A percentile compares a stretch with the other conserved stretches of the same genome.
phyloP scores from a whole-genome alignment of 2,113 vertebrate species.

The Aptenodytes patagonicus region DNA sequence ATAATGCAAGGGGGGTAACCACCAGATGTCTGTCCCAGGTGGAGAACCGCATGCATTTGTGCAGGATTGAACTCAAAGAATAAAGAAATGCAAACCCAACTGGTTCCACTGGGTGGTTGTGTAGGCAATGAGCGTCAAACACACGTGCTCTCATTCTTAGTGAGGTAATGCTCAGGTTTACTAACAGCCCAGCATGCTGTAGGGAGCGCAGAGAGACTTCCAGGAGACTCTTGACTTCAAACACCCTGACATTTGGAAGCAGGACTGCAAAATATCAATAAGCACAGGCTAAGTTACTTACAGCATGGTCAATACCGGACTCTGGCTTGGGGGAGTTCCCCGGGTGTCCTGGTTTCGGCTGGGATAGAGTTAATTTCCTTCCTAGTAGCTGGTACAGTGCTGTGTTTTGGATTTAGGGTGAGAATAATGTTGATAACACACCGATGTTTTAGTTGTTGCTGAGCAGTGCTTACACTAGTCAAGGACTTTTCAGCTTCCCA shows the following conservation, averaged over 20 bases:
- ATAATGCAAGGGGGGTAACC: not conserved
- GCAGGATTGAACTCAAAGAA: not conserved
- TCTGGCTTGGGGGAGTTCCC: not conserved
- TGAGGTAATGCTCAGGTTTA: not conserved
- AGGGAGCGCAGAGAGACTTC: not conserved
- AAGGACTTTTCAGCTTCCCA: no score
- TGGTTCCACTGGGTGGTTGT: not conserved
- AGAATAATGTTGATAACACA: no score
- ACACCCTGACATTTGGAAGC: not conserved
- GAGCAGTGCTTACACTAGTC: no score
- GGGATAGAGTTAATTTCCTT: no score
- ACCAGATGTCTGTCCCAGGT: not conserved
- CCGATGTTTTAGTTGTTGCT: no score
- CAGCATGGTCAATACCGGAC: not conserved
- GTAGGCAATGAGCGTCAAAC: not conserved
- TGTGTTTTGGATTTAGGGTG: no score
- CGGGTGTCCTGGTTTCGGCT: no score
- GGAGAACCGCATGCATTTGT: fast-evolving
- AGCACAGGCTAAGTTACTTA: not conserved
- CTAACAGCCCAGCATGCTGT: not conserved
- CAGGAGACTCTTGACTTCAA: not conserved
- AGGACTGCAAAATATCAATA: not conserved
- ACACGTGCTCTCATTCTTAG: fast-evolving
- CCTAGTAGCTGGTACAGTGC: no score
- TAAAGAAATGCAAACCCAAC: not conserved